Evolutionary conservation across 1,140 invertebrate genomes (phyloP).

Genomic region (Drosophila lowei): DNA sequence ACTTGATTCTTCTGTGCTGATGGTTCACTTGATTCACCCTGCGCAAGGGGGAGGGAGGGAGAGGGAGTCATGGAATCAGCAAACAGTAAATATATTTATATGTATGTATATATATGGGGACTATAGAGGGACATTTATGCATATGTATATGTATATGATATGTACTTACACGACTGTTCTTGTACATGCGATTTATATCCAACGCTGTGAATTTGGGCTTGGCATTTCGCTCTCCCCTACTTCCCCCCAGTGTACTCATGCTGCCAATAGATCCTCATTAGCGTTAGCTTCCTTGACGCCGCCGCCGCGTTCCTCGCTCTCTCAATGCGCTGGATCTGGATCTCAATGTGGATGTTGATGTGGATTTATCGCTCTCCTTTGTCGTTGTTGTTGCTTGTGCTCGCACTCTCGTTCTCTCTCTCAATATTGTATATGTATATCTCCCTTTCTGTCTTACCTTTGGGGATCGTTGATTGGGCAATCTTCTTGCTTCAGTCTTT

Average conservation of each 20-base stretch:
- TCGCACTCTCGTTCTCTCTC: too few species aligned
- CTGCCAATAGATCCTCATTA: slow-evolving; percentile 86
- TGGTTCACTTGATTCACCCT: slow-evolving; percentile 95
- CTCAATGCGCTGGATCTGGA: slow-evolving; percentile 40
- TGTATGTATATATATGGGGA: neutral
- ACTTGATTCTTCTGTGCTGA: slow-evolving; percentile 93
- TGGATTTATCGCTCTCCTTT: neutral
- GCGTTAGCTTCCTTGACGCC: slow-evolving; percentile 82
- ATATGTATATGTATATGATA: slow-evolving; percentile 2
- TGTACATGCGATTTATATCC: slow-evolving; percentile 98
- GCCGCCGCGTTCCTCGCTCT: slow-evolving; percentile 70
- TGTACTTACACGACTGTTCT: slow-evolving; percentile 90
- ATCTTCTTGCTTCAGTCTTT: slow-evolving; percentile 46
- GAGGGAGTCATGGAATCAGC: neutral
- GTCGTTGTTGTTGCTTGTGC: slow-evolving; percentile 18
- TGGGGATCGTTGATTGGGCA: slow-evolving; percentile 35
- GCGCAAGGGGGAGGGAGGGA: neutral
- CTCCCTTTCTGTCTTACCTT: slow-evolving; percentile 2
- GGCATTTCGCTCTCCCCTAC: slow-evolving; percentile 87
- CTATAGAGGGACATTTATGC: neutral
- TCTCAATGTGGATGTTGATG: slow-evolving; percentile 22
- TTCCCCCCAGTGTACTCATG: slow-evolving; percentile 96
- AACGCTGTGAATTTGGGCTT: slow-evolving; percentile 97
- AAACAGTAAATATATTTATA: neutral
- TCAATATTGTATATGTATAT: too few species aligned